phyloP scores from a whole-genome alignment of 2,113 vertebrate genomes.

The Himantopus leucocephalus region DNA sequence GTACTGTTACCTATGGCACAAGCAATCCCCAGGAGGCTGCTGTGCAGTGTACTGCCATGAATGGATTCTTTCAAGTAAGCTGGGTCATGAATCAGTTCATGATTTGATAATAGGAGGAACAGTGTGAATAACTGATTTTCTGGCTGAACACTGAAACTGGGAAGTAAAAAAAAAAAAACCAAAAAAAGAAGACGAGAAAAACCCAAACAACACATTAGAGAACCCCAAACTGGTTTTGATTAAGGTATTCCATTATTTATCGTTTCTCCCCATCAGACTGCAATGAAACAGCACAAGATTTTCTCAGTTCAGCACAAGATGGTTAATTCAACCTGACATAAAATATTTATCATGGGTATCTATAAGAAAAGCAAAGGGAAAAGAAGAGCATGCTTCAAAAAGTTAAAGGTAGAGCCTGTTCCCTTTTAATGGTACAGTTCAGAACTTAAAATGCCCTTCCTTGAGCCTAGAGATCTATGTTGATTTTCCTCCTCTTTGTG shows the following conservation, averaged over 20 bases:
- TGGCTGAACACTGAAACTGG: neutral
- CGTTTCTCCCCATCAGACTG: neutral
- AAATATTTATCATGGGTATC: slow-evolving; percentile 43
- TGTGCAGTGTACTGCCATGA: neutral
- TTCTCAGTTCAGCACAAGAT: slow-evolving; percentile 22
- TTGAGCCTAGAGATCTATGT: neutral
- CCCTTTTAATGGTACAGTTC: neutral
- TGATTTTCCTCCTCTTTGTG: neutral
- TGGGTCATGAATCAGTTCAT: neutral
- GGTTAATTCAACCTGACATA: slow-evolving; percentile 29
- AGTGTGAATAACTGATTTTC: neutral
- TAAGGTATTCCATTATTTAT: slow-evolving; percentile 49
- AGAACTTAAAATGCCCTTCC: neutral
- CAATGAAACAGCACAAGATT: neutral
- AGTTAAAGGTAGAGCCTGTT: neutral
- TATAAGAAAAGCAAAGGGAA: neutral
- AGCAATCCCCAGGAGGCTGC: neutral
- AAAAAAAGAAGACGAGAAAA: no score
- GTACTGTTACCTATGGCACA: neutral
- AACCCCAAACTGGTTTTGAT: slow-evolving; percentile 21
- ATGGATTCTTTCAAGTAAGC: neutral
- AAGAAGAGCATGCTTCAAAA: neutral
- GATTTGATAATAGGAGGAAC: neutral
- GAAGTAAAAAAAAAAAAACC: neutral
- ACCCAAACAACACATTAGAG: neutral